These are phyloP conservation scores for Machimus rusticus DNA, from an alignment of 2,888 invertebrate genomes.

Conservation along the genomic window DNA sequence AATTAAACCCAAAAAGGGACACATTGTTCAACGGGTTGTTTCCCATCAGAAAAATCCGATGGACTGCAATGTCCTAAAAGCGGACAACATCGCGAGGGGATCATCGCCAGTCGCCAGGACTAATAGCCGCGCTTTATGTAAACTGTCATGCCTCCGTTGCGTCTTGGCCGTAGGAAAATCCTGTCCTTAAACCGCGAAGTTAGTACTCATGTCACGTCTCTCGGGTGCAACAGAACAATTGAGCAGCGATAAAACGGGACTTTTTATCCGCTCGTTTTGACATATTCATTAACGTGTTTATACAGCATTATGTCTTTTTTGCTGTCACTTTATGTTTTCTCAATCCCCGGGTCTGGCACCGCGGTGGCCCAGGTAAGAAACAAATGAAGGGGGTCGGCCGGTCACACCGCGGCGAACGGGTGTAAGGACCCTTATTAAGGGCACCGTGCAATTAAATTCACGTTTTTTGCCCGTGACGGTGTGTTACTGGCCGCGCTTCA, in stretches of 20 bases:
- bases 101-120: slow-evolving; percentile 21
- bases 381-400: slow-evolving; percentile 17
- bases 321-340: slow-evolving; percentile 49
- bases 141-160: slow-evolving; percentile 10
- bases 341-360: slow-evolving; percentile 26
- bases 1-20: background rate
- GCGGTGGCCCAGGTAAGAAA: background rate
- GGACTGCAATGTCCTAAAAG: background rate
- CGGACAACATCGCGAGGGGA: slow-evolving; percentile 10
- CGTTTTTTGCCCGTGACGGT: slow-evolving; percentile 16
- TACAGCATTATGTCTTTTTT: slow-evolving; percentile 52
- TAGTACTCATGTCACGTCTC: slow-evolving; percentile 48
- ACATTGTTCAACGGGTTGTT: background rate
- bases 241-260: slow-evolving; percentile 51
- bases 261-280: slow-evolving; percentile 54
- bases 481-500: slow-evolving; percentile 1
- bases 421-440: slow-evolving; percentile 47
- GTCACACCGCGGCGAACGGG: background rate
- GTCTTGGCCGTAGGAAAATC: slow-evolving; percentile 15
- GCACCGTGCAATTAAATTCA: slow-evolving; percentile 50
- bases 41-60: slow-evolving; percentile 25
- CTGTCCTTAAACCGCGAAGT: slow-evolving; percentile 47
- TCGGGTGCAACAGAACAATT: slow-evolving; percentile 49
- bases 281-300: slow-evolving; percentile 54
- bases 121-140: slow-evolving; percentile 44